Percentiles rank a stretch among this genome's conserved stretches.
Conservation (phyloP, 53 echinoderm and acorn worm genomes). For the Luidia sarsii region DNA sequence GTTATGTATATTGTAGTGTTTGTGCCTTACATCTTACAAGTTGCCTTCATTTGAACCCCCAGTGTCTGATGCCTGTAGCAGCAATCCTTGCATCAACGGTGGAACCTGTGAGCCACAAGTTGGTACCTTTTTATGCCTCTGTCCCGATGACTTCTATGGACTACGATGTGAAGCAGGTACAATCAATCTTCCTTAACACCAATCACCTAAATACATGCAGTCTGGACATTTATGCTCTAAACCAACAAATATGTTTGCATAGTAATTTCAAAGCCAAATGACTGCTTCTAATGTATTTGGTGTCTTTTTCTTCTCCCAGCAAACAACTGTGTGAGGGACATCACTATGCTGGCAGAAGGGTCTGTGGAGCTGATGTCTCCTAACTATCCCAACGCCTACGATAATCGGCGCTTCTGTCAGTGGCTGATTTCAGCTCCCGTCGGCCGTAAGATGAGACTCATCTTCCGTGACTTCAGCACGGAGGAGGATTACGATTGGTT, state of each 20-base stretch:
- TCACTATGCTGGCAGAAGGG: slow-evolving; percentile 55
- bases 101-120: slow-evolving; percentile 63
- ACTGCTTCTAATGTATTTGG: too few species aligned
- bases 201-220: too few species aligned
- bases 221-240: too few species aligned
- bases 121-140: slow-evolving; percentile 53
- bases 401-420: slow-evolving; percentile 71
- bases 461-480: slow-evolving; percentile 82
- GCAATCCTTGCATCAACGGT: slow-evolving; percentile 77
- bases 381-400: slow-evolving; percentile 77
- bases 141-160: slow-evolving; percentile 70
- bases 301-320: not conserved
- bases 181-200: too few species aligned
- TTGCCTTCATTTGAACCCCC: not conserved
- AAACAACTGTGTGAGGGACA: slow-evolving; percentile 60
- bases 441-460: slow-evolving; percentile 62
- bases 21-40: not conserved
- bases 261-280: too few species aligned
- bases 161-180: slow-evolving; percentile 75
- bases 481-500: slow-evolving; percentile 75
- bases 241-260: too few species aligned
- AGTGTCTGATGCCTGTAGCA: slow-evolving; percentile 46
- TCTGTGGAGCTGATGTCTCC: slow-evolving; percentile 63
- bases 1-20: not conserved
- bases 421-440: slow-evolving; percentile 73